Evolutionary conservation across 2,113 vertebrate genomes (phyloP).

Genomic region (Machaerirhynchus nigripectus): DNA sequence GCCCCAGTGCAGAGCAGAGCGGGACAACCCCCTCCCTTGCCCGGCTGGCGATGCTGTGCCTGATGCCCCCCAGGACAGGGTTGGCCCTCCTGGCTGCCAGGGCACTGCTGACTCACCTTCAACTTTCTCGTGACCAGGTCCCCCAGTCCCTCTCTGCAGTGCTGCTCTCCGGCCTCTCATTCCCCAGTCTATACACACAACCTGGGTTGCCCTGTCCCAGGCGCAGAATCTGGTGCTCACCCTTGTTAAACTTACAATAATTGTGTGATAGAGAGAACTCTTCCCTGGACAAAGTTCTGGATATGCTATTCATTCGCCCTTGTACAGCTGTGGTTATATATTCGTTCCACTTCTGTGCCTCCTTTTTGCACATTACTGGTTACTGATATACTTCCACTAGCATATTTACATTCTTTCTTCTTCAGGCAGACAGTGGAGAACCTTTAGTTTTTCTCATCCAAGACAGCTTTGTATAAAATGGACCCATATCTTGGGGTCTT

Average conservation of each 20-base stretch:
- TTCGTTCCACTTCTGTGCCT: background rate
- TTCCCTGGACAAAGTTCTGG: background rate
- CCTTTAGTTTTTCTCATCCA: constrained; percentile 76
- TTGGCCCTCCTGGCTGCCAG: background rate
- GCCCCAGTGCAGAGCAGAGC: rapidly evolving
- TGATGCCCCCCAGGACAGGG: background rate
- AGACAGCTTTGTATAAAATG: constrained; percentile 77
- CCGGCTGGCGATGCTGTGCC: rapidly evolving
- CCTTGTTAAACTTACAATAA: background rate
- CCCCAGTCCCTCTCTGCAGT: rapidly evolving
- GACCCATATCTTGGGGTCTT: constrained; percentile 80
- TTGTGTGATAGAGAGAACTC: background rate
- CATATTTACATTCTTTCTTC: background rate
- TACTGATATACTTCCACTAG: background rate
- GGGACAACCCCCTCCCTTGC: background rate
- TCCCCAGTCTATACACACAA: background rate
- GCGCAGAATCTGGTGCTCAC: background rate
- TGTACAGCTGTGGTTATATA: background rate
- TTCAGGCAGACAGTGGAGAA: constrained; percentile 80
- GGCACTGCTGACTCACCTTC: rapidly evolving
- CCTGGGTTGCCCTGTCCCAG: background rate
- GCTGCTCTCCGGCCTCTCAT: background rate
- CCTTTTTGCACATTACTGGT: background rate
- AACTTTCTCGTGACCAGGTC: rapidly evolving
- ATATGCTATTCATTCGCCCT: background rate